phyloP scores from a whole-genome alignment of 2,888 invertebrate species.

The Netelia virgata region DNA sequence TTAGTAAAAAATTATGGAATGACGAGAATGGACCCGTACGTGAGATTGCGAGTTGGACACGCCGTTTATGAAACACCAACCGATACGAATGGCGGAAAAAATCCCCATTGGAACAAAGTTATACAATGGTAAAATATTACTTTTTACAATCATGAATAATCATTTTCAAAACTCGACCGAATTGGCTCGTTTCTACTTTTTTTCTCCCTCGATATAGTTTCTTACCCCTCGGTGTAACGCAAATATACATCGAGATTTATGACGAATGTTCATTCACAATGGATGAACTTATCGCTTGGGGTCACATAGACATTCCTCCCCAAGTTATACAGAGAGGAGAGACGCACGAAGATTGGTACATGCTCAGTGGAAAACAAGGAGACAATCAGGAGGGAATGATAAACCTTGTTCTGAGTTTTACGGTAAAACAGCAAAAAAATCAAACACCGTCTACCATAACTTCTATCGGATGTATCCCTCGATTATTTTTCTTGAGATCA shows the following conservation, averaged over 20 bases:
- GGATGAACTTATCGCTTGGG: slow-evolving; percentile 98
- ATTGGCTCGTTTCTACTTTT: too few relatives aligned
- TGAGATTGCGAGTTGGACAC: slow-evolving; percentile 96
- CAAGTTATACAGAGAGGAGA: slow-evolving; percentile 91
- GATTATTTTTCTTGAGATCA: too few relatives aligned
- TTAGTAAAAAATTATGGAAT: slow-evolving; percentile 97
- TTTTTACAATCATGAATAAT: slow-evolving; percentile 9
- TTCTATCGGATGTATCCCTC: background rate
- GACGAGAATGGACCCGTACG: slow-evolving; percentile 98
- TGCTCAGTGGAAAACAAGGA: slow-evolving; percentile 96
- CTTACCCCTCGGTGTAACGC: slow-evolving; percentile 94
- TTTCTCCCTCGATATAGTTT: slow-evolving; percentile 86
- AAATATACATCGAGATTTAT: slow-evolving; percentile 96
- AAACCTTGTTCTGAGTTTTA: slow-evolving; percentile 94
- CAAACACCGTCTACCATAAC: background rate
- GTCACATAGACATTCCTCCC: slow-evolving; percentile 94
- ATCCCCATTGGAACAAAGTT: slow-evolving; percentile 98
- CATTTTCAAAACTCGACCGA: background rate
- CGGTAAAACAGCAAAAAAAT: slow-evolving; percentile 85
- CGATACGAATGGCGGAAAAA: slow-evolving; percentile 97
- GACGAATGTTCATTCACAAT: slow-evolving; percentile 98
- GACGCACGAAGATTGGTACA: slow-evolving; percentile 98
- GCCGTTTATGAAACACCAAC: slow-evolving; percentile 98
- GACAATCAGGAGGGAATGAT: slow-evolving; percentile 97
- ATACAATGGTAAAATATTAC: slow-evolving; percentile 90